A percentile compares a stretch with the other conserved stretches of the same genome.
phyloP scores from a whole-genome alignment of 2,113 vertebrate species.

The Daubentonia madagascariensis region DNA sequence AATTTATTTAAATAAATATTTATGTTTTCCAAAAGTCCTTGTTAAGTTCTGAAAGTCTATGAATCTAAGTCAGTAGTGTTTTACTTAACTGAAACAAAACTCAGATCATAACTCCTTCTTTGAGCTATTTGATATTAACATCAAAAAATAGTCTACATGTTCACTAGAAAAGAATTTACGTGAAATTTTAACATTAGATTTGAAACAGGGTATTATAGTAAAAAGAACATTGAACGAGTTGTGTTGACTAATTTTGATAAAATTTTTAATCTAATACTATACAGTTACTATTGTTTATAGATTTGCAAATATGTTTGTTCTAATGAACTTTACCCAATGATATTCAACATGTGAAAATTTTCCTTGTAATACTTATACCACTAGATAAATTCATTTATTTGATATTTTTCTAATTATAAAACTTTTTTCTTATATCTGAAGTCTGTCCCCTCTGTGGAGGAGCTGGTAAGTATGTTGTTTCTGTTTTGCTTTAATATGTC shows the following conservation, averaged over 20 bases:
- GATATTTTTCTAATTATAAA: constrained; percentile 82
- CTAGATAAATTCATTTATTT: constrained; percentile 61
- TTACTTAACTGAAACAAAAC: constrained; percentile 20
- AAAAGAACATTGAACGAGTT: not conserved
- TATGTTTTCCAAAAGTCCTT: not conserved
- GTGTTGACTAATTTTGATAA: not conserved
- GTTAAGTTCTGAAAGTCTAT: constrained; percentile 12
- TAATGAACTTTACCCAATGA: constrained; percentile 16
- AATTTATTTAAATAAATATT: not conserved
- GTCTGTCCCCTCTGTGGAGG: constrained; percentile 93
- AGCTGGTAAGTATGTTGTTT: constrained; percentile 92
- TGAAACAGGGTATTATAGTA: not conserved
- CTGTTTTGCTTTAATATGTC: constrained; percentile 59
- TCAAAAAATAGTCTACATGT: not conserved
- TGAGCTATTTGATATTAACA: constrained; percentile 2
- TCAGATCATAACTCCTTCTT: constrained; percentile 18
- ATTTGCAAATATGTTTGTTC: constrained; percentile 42
- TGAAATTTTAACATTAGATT: constrained; percentile 15
- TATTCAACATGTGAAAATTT: not conserved
- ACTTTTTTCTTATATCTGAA: constrained; percentile 90
- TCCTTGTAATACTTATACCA: constrained; percentile 52
- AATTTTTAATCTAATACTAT: not conserved
- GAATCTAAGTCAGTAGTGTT: not conserved
- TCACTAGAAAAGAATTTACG: constrained; percentile 12
- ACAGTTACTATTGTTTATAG: not conserved